These are phyloP conservation scores for Coptodon bakossiorum DNA, from an alignment of 2,113 vertebrate species.

Conservation along the genomic window DNA sequence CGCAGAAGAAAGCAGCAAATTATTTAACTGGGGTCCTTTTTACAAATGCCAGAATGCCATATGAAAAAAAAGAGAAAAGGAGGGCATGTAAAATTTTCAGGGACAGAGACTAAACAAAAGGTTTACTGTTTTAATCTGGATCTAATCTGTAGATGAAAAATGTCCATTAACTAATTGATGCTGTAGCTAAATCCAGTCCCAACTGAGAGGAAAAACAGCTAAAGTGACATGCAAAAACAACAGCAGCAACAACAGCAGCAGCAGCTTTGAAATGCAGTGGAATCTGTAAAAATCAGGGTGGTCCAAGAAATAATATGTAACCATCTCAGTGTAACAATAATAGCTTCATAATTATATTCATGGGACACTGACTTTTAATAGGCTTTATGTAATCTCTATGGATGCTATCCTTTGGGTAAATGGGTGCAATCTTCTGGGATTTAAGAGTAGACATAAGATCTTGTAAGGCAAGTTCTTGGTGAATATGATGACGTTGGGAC, in stretches of 20 bases:
- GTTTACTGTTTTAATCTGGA: not conserved
- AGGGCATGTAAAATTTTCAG: not conserved
- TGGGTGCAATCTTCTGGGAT: not conserved
- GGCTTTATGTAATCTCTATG: not conserved
- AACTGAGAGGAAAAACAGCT: not conserved
- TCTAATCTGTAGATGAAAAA: not conserved
- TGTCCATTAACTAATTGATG: not conserved
- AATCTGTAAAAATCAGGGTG: not conserved
- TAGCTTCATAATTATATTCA: not conserved
- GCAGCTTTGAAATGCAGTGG: not conserved
- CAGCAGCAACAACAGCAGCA: not conserved
- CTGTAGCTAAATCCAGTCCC: not conserved
- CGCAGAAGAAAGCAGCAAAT: not conserved
- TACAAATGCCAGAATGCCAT: not conserved
- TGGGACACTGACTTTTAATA: not conserved
- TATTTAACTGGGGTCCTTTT: not conserved
- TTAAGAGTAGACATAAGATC: not conserved
- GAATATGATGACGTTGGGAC: not conserved
- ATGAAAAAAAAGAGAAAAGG: not conserved
- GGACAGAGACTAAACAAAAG: not conserved
- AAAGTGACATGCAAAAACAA: not conserved
- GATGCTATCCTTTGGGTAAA: not conserved
- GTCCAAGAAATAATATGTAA: not conserved
- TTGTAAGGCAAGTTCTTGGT: not conserved
- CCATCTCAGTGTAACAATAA: not conserved